Evolutionary conservation across 2,888 invertebrate genomes (phyloP).

Genomic region (Acleris laterana): DNA sequence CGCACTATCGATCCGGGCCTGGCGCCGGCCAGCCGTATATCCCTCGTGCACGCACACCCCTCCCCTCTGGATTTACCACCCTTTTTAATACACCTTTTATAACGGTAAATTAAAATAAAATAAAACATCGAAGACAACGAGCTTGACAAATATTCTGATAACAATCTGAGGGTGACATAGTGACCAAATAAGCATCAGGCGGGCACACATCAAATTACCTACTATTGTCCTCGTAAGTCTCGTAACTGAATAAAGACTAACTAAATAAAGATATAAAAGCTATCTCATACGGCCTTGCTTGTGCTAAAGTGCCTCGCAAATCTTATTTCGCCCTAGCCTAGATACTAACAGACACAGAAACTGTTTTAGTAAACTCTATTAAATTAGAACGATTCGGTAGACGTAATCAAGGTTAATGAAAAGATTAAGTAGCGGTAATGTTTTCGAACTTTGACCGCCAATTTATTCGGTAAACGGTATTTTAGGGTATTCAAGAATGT

Average conservation of each 20-base stretch:
- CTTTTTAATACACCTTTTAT: conserved; percentile 58
- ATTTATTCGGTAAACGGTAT: conserved; percentile 7
- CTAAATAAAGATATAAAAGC: conserved; percentile 28
- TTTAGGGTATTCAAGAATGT: not conserved
- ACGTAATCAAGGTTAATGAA: conserved; percentile 34
- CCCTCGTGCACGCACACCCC: conserved; percentile 79
- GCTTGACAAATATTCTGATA: conserved; percentile 7
- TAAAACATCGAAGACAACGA: conserved; percentile 17
- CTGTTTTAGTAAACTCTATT: conserved; percentile 22
- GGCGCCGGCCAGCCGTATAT: conserved; percentile 82
- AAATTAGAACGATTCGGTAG: conserved; percentile 20
- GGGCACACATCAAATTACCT: too few relatives aligned
- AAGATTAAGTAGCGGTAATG: conserved; percentile 29
- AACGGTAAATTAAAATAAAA: conserved; percentile 45
- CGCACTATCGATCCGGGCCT: conserved; percentile 77
- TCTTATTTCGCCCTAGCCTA: conserved; percentile 47
- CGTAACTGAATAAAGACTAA: conserved; percentile 1
- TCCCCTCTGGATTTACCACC: conserved; percentile 63
- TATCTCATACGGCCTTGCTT: conserved; percentile 54
- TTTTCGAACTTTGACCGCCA: conserved; percentile 32
- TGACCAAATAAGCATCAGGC: conserved; percentile 9
- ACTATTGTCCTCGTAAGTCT: too few relatives aligned
- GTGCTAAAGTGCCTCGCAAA: conserved; percentile 49
- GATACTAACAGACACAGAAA: conserved; percentile 44
- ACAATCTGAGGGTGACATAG: conserved; percentile 19